Base-by-base conservation (phyloP, 2,113 vertebrate species). In the Numenius arquata region DNA sequence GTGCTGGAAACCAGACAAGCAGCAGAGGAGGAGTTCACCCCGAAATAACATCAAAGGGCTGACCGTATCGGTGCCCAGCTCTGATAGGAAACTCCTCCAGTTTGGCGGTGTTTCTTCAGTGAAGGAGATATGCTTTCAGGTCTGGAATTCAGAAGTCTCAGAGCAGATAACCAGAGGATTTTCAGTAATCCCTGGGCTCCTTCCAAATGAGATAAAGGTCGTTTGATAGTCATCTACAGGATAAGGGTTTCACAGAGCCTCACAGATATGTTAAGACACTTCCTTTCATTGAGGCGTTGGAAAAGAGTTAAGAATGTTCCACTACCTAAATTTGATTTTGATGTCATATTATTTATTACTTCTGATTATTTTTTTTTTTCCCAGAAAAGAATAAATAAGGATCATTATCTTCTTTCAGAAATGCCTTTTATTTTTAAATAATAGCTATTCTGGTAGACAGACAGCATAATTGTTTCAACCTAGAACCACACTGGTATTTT, bases 31-130 rank as follows among this genome's bases (percentile, higher is more conserved):
- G 67, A 63, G 73, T 38, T 89, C 53, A 12, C 62, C 89, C 93
- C 12, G 9, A 92, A 96, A 97, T 94, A 96, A 67, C 96, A 95
- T 93, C 92, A 96, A 96, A 94, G 96, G 65, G 43, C n/a, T 43
- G 75, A 29, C 47, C 47, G 0, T 70, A 11, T 36, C 82, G 11
- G 4, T 22, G 50, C 74, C 67, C 52, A n/a, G 48, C 48, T 40
- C 82, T 68, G 85, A 92, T 25, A 59, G 85, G 78, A 40, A 90
- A 50, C 74, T 40, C 75, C 91, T 87, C 73, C 50, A 30, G 1
- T 2, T 66, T 59, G 41, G 63, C 38, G 56, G 3, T 6, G 67
- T 30, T 85, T 23, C 74, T 82, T 76, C 48, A 47, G 45, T 20
- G 50, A 21, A 67, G 82, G 79, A 88, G 82, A 83, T 26, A 23